Evolutionary conservation across 2,113 vertebrate genomes (phyloP).

Genomic region (Vidua chalybeata): DNA sequence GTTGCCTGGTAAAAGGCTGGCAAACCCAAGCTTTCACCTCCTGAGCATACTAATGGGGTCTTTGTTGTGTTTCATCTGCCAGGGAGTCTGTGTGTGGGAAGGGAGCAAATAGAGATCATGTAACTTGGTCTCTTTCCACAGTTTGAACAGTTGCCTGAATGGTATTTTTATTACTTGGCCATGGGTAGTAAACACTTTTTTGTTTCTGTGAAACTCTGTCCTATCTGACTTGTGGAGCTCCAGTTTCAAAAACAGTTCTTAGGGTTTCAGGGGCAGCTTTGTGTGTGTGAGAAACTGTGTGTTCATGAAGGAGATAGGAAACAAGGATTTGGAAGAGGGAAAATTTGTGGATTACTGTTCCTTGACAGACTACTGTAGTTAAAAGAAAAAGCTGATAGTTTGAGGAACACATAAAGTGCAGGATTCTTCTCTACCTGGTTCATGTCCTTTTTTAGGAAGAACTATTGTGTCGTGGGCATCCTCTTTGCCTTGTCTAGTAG

Average conservation of each 20-base stretch:
- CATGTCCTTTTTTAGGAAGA: not conserved
- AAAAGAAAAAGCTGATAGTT: not conserved
- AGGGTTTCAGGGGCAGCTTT: not conserved
- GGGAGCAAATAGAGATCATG: not conserved
- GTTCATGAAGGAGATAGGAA: not conserved
- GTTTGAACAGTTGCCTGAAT: not conserved
- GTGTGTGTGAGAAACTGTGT: not conserved
- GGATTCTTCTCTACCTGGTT: not conserved
- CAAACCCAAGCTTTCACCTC: not conserved
- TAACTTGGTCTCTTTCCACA: not conserved
- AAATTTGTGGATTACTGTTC: not conserved
- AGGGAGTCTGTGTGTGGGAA: not conserved
- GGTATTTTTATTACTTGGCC: not conserved
- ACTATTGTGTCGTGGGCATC: fast-evolving
- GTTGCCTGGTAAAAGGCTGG: not conserved
- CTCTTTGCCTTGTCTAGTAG: not conserved
- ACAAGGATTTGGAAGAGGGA: not conserved
- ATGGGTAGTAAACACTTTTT: not conserved
- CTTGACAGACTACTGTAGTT: not conserved
- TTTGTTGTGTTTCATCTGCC: not conserved
- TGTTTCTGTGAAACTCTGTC: not conserved
- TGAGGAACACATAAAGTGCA: not conserved
- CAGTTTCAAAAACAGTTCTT: not conserved
- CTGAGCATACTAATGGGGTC: not conserved
- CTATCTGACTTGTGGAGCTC: not conserved